Conservation (phyloP, 2,113 vertebrate genomes). For the Alaudala cheleensis region DNA sequence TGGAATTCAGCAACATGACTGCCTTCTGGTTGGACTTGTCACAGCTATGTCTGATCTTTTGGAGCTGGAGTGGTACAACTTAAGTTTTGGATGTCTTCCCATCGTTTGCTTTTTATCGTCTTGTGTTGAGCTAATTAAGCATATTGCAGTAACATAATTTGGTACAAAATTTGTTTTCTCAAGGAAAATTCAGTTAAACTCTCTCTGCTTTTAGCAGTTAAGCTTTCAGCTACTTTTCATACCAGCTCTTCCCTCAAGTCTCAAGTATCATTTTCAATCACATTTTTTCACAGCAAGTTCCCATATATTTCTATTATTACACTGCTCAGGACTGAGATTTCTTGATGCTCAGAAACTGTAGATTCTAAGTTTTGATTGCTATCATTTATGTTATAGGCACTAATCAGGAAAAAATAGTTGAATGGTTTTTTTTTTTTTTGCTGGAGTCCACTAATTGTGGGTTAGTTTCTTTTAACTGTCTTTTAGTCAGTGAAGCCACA, state of each 20-base stretch:
- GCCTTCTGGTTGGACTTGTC: neutral
- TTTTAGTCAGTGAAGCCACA: neutral
- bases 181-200: neutral
- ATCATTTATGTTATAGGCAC: neutral
- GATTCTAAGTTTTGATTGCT: neutral
- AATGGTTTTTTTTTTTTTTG: neutral
- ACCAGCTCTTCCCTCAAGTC: neutral
- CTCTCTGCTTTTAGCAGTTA: neutral
- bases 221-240: neutral
- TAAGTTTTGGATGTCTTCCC: neutral
- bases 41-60: neutral
- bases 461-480: neutral
- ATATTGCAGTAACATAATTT: neutral
- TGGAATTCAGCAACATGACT: neutral
- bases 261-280: neutral
- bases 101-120: neutral
- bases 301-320: neutral
- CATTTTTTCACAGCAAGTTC: neutral
- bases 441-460: neutral
- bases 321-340: neutral
- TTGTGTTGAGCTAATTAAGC: neutral
- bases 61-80: neutral
- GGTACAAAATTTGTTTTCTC: neutral
- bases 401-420: neutral
- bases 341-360: neutral